Percentiles rank a stretch among this genome's conserved stretches.
These are phyloP conservation scores for Sycophila sp. DNA, from an alignment of 1,140 invertebrate species.

Conservation along the genomic window DNA sequence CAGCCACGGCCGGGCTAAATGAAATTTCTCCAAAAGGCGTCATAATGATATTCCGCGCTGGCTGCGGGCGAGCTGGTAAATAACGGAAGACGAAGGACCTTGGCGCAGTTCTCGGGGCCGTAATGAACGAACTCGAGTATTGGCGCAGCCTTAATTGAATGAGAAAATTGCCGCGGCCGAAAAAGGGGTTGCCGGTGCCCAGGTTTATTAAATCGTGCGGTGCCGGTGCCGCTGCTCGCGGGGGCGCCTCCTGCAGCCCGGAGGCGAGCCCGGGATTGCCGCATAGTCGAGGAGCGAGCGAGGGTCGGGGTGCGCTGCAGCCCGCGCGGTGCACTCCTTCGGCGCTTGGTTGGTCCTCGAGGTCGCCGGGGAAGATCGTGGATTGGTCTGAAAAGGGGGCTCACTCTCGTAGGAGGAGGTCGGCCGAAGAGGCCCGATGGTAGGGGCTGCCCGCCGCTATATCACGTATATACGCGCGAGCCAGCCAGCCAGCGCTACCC, in stretches of 20 bases:
- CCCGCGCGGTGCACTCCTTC: slow-evolving; percentile 25
- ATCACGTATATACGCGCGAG: not conserved
- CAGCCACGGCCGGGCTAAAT: too few relatives aligned
- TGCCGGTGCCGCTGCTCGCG: not conserved
- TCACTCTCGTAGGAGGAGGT: slow-evolving; percentile 20
- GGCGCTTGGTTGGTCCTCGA: slow-evolving; percentile 45
- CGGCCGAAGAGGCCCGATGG: not conserved
- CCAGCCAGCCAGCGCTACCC: slow-evolving; percentile 29
- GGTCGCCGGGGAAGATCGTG: slow-evolving; percentile 39
- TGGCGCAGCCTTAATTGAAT: slow-evolving; percentile 26
- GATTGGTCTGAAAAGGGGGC: slow-evolving; percentile 53
- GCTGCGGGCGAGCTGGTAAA: too few relatives aligned
- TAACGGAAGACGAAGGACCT: not conserved
- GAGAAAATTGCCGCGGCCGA: slow-evolving; percentile 8
- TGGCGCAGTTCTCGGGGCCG: too few relatives aligned
- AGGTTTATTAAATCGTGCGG: slow-evolving; percentile 9
- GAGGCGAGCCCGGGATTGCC: not conserved
- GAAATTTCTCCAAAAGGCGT: slow-evolving; percentile 1
- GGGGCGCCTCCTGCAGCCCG: not conserved
- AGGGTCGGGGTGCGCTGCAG: not conserved
- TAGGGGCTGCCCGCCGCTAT: not conserved
- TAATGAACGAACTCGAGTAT: slow-evolving; percentile 11
- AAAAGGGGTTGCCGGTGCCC: not conserved
- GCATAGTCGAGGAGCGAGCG: not conserved
- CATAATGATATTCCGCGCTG: not conserved